Percentiles rank a stretch among this genome's conserved stretches.
Evolutionary conservation across 2,797 vertebrate genomes (phyloP).

Genomic region (Otus scops): DNA sequence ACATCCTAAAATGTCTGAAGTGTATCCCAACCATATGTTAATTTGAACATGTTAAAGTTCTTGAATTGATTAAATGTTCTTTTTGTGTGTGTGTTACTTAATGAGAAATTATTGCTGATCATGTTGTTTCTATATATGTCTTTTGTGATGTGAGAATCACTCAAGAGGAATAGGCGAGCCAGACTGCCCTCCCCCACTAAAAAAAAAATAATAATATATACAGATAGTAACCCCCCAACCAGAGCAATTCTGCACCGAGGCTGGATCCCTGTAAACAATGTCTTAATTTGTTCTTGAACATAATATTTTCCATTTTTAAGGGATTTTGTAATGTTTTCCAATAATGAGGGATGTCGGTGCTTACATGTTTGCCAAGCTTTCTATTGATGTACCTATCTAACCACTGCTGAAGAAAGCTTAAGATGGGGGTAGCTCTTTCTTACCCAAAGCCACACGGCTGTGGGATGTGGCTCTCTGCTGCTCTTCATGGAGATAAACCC

Average conservation of each 20-base stretch:
- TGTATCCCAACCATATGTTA: slow-evolving; percentile 68
- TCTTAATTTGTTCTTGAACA: neutral
- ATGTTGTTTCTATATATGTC: slow-evolving; percentile 77
- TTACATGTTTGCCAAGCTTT: slow-evolving; percentile 19
- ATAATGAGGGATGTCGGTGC: neutral
- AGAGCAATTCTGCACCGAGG: slow-evolving; percentile 8
- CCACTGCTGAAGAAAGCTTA: slow-evolving; percentile 7
- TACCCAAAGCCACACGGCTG: slow-evolving; percentile 39
- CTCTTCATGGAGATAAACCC: neutral
- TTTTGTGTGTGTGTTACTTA: slow-evolving; percentile 74
- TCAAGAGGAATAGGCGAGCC: slow-evolving; percentile 85
- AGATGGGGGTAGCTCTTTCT: neutral
- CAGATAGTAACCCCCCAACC: neutral
- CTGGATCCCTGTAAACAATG: neutral
- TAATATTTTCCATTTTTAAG: neutral
- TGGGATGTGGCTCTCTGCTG: slow-evolving; percentile 50
- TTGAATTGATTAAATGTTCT: slow-evolving; percentile 74
- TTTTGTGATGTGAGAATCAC: slow-evolving; percentile 84
- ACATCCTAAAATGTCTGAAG: slow-evolving; percentile 69
- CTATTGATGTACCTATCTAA: neutral
- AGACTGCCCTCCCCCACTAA: slow-evolving; percentile 76
- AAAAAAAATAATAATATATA: neutral
- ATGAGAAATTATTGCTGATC: slow-evolving; percentile 74
- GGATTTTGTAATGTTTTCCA: neutral
- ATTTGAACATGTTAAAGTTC: slow-evolving; percentile 70